Percentiles rank a stretch among this genome's conserved stretches.
phyloP scores from a whole-genome alignment of 2,797 vertebrate species.

The Gouania willdenowi region DNA sequence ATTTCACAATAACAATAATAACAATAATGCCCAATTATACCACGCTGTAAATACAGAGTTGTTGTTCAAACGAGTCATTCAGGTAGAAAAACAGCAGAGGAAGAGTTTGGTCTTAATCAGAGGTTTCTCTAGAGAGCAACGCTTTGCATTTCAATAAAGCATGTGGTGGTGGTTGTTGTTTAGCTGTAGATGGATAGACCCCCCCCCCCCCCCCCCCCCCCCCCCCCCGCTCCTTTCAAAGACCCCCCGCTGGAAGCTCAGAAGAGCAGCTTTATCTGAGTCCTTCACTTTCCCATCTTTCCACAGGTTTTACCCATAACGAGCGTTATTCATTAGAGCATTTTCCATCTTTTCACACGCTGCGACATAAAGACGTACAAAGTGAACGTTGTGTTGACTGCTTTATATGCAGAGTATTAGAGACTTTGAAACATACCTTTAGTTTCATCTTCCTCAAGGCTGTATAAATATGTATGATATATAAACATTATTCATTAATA shows the following conservation, averaged over 20 bases:
- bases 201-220: constrained; percentile 5
- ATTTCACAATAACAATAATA: constrained; percentile 56
- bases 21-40: constrained; percentile 57
- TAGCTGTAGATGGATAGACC: constrained; percentile 46
- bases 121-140: constrained; percentile 29
- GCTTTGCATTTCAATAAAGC: constrained; percentile 70
- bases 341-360: too few relatives aligned
- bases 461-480: too few relatives aligned
- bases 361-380: too few relatives aligned
- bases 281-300: constrained; percentile 45
- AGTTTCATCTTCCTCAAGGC: too few relatives aligned
- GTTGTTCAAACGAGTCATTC: constrained; percentile 64
- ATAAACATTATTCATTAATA: too few relatives aligned
- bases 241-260: constrained; percentile 67
- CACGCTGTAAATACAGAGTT: constrained; percentile 49
- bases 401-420: too few relatives aligned
- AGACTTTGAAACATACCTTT: too few relatives aligned
- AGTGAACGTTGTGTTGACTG: too few relatives aligned
- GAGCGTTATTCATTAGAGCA: too few relatives aligned
- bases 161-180: constrained; percentile 62
- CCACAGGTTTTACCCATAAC: too few relatives aligned
- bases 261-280: constrained; percentile 63
- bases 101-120: constrained; percentile 52
- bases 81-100: constrained; percentile 52
- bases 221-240: constrained; percentile 48